Conservation (phyloP, 2,888 invertebrate species). For the Ormyrus labotus region DNA sequence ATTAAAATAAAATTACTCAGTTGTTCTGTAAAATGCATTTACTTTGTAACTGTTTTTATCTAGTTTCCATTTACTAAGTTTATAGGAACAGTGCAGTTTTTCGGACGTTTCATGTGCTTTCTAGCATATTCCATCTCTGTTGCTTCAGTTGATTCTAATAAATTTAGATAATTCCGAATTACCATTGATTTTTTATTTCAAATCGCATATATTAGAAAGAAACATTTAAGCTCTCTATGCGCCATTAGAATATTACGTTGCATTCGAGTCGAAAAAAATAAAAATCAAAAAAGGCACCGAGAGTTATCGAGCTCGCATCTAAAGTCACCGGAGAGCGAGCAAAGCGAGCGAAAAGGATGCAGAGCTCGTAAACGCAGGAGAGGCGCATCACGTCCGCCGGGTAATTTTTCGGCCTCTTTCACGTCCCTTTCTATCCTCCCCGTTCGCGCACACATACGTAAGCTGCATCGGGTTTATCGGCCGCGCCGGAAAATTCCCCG, state of each 20-base stretch:
- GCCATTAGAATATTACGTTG: background rate
- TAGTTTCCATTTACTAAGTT: too few species aligned
- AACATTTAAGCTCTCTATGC: background rate
- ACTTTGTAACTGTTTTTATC: too few species aligned
- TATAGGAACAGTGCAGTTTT: too few species aligned
- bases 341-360: background rate
- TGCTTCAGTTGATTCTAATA: too few species aligned
- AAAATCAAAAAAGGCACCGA: background rate
- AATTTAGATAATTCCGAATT: too few species aligned
- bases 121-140: too few species aligned
- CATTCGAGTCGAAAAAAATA: background rate
- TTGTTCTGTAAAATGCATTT: too few species aligned
- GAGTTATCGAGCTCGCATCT: background rate
- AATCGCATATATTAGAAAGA: too few species aligned
- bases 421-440: background rate
- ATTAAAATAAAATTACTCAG: too few species aligned
- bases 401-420: slow-evolving; percentile 31
- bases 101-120: too few species aligned
- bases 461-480: slow-evolving; percentile 15
- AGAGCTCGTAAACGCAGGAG: background rate
- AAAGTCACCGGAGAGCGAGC: background rate
- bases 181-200: too few species aligned
- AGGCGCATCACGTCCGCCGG: background rate
- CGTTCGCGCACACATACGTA: background rate
- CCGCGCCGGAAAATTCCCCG: slow-evolving; percentile 32